Evolutionary conservation across 2,888 invertebrate species (phyloP), one percentile per base, ranked within the genome.

Genomic region (Eulithis testata): DNA sequence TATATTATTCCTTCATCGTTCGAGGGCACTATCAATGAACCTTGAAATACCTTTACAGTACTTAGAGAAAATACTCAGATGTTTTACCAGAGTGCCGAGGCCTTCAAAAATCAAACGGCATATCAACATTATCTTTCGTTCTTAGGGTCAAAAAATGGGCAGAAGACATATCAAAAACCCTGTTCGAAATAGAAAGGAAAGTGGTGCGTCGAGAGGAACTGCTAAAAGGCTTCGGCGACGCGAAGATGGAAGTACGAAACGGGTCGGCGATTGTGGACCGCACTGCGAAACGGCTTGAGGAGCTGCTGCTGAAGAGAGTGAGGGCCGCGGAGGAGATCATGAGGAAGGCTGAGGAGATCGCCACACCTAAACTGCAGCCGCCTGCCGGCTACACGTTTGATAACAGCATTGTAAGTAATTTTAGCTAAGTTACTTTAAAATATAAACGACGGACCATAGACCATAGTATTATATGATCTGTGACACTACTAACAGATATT

Each of bases 131-230:
- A n/a, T 21, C 1, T 14, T 3, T 21, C 11, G 7, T 63, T 53
- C 27, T 14, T 51, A 93, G 92, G 65, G 74, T 93, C 50, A 78
- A 85, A 75, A 70, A 76, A 71, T 93, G 93, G 93, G 92, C 93
- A 0, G 62, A 82, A 60, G 77, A 82, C 60, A 86, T 92, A 76
- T 87, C 88, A 2, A 75, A 82, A 11, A 81, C 76, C 53, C 66
- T 93, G 1, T 73, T 76, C 40, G 78, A 85, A 45, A 85, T 79
- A 52, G 90, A 92, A 69, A 73, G 79, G 7, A 77, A 76, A 12
- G 86, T 91, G 6, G 90, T 91, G 0, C 86, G 86, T 2, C 76
- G 85, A 65, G 82, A 85, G 1, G 76, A 82, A 2, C 72, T 93
- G 1, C 56, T 85, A 8, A 83, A 87, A 60, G 81, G 86, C 27